Evolutionary conservation across 2,113 vertebrate genomes (phyloP), one percentile per base, ranked within the genome.

Genomic region (Ancistrus triradiatus): DNA sequence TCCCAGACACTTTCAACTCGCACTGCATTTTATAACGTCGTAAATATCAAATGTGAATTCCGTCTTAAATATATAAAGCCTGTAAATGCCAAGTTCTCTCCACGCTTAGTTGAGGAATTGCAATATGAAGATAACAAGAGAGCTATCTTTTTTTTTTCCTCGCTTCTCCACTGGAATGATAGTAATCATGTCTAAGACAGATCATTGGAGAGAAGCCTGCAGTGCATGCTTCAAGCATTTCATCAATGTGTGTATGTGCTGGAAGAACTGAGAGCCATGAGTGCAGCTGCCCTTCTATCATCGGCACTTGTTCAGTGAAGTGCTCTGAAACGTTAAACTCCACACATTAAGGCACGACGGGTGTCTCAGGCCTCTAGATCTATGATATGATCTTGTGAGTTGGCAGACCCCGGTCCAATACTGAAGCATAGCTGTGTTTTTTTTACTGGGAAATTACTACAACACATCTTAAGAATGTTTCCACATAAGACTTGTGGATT

Each of bases 201-300:
- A 22, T 60, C 22, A 24, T 28, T 50, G 40, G 53, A 55, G 47
- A 35, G 51, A 42, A 46, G 3, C 52, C 17, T 59, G 28, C 24
- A 38, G 40, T 19, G 38, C 18, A 55, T 9, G 43, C 48, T 61
- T 19, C 37, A 60, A 35, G 64, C 51, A 67, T 65, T 69, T 65
- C 25, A 42, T 44, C 37, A 47, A 61, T 60, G 66, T 64, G 66
- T 52, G 57, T 47, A 64, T 68, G 56, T 44, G 17, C 33, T 31
- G 24, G 10, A 15, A 56, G 35, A 60, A 57, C 46, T 61, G 49
- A 60, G 57, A 24, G 48, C n/a, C 46, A 50, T 48, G 47, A 55
- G 59, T 44, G 15, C 68, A 68, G 59, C 60, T 61, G 61, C 11
- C 52, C 42, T 66, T 9, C 63, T 62, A 38, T 63, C 40, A 70